Conservation (phyloP, 2,888 invertebrate species). For the Campoletis raptor region DNA sequence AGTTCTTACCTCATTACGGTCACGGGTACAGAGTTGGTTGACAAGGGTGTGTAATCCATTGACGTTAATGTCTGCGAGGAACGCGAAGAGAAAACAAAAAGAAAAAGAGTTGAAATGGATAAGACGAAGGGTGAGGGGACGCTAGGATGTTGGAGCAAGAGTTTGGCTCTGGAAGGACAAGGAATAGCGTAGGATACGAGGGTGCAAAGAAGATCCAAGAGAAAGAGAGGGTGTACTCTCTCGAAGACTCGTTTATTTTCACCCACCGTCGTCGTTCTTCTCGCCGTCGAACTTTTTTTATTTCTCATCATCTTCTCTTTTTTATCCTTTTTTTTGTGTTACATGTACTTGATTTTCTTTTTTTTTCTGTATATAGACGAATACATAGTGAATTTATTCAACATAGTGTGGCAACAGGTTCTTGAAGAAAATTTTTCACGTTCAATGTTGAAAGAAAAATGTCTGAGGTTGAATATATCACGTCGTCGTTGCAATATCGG, state of each 20-base stretch:
- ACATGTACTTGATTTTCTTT: slow-evolving; percentile 31
- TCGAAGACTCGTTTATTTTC: slow-evolving; percentile 68
- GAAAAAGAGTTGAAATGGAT: slow-evolving; percentile 38
- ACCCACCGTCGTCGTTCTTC: slow-evolving; percentile 43
- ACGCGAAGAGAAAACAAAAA: slow-evolving; percentile 61
- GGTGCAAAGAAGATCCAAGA: slow-evolving; percentile 49
- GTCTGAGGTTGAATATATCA: slow-evolving; percentile 36
- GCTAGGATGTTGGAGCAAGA: slow-evolving; percentile 65
- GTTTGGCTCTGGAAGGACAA: slow-evolving; percentile 28
- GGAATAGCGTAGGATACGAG: slow-evolving; percentile 22
- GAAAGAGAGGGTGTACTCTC: slow-evolving; percentile 51
- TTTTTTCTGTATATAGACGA: slow-evolving; percentile 37
- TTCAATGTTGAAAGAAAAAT: slow-evolving; percentile 42
- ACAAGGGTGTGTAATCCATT: slow-evolving; percentile 60
- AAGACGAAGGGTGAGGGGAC: slow-evolving; percentile 10
- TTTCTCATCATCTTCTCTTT: slow-evolving; percentile 45
- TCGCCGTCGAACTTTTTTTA: slow-evolving; percentile 47
- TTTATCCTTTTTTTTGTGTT: slow-evolving; percentile 31
- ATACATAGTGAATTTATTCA: slow-evolving; percentile 64
- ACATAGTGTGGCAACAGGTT: slow-evolving; percentile 69
- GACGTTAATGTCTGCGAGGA: slow-evolving; percentile 61
- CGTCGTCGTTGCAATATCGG: slow-evolving; percentile 24
- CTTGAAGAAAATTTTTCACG: slow-evolving; percentile 61
- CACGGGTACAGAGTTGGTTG: neutral
- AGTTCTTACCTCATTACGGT: slow-evolving; percentile 54